Evolutionary conservation across 2,797 vertebrate genomes (phyloP).

Genomic region (Labroides dimidiatus): DNA sequence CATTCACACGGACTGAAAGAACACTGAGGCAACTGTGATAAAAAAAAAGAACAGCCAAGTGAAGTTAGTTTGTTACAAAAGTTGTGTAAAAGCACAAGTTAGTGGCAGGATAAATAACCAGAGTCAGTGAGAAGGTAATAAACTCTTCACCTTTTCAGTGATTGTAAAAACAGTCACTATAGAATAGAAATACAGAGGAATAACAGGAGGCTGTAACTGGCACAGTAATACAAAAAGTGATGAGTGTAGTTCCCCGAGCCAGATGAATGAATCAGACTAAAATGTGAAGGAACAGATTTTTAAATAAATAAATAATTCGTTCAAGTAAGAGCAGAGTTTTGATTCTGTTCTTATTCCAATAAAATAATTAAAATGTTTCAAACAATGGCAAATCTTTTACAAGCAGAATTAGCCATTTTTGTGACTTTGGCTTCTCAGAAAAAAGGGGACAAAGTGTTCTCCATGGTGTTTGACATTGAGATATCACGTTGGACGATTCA

Average conservation of each 20-base stretch:
- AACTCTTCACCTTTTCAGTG: constrained; percentile 1
- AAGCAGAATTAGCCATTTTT: neutral
- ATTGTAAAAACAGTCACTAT: neutral
- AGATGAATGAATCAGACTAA: neutral
- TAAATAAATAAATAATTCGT: neutral
- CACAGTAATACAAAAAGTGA: neutral
- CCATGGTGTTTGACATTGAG: constrained; percentile 29
- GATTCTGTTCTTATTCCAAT: neutral
- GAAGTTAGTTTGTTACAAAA: constrained; percentile 15
- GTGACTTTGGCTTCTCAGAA: neutral
- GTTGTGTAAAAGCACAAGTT: constrained; percentile 6
- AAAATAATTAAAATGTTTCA: neutral
- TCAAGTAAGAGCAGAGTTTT: neutral
- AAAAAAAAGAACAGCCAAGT: constrained; percentile 23
- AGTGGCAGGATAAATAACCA: neutral
- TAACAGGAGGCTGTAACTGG: neutral
- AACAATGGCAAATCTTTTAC: neutral
- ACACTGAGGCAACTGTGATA: constrained; percentile 36
- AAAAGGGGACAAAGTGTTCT: neutral
- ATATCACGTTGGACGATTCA: constrained; percentile 37
- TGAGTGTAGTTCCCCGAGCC: neutral
- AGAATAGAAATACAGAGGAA: neutral
- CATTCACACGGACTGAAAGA: neutral
- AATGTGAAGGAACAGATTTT: neutral
- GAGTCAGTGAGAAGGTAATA: constrained; percentile 3